phyloP scores from a whole-genome alignment of 2,113 vertebrate species.

The Lutjanus erythropterus region DNA sequence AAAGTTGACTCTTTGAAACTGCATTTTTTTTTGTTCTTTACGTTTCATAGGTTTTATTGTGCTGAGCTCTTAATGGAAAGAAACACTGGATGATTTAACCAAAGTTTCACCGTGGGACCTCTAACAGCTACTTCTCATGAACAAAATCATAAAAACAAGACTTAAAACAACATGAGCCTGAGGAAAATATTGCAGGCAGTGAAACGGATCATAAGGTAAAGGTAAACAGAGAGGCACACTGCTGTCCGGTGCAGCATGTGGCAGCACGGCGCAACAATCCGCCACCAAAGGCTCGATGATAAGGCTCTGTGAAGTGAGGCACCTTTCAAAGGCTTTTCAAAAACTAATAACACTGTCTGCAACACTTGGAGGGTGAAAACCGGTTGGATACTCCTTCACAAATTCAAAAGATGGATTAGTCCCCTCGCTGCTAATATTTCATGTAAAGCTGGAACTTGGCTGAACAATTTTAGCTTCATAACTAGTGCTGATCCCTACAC shows the following conservation, averaged over 20 bases:
- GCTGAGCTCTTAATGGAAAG: background rate
- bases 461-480: conserved; percentile 15
- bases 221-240: background rate
- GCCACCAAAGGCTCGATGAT: background rate
- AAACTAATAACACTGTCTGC: conserved; percentile 51
- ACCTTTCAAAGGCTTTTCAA: conserved; percentile 34
- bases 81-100: background rate
- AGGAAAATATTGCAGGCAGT: conserved; percentile 1
- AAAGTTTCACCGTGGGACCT: background rate
- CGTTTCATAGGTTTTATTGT: background rate
- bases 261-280: too few relatives aligned
- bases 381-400: conserved; percentile 16
- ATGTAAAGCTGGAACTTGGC: conserved; percentile 13
- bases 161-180: conserved; percentile 27
- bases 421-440: conserved; percentile 30
- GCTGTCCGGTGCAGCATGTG: conserved; percentile 3
- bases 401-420: conserved; percentile 57
- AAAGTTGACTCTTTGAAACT: conserved; percentile 4
- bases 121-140: background rate
- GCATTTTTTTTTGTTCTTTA: background rate
- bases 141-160: conserved; percentile 8
- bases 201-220: conserved; percentile 28
- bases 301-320: conserved; percentile 36
- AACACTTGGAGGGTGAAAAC: conserved; percentile 17
- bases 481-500: background rate